These are phyloP conservation scores for Halocaridina rubra DNA, from an alignment of 2,888 invertebrate genomes.

Conservation along the genomic window DNA sequence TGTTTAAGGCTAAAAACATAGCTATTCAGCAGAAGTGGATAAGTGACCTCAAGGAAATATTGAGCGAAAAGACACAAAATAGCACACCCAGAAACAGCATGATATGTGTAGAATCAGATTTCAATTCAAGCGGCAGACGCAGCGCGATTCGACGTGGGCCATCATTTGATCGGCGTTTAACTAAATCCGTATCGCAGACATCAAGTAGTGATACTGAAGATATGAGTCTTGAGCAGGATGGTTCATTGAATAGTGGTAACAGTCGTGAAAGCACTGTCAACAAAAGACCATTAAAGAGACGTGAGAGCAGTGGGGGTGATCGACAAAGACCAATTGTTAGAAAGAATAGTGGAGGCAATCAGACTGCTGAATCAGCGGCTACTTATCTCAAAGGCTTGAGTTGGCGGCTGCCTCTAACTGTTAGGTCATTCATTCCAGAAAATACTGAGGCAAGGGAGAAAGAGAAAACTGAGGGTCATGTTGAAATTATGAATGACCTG, in stretches of 20 bases:
- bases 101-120: conserved; percentile 20
- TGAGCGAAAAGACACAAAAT: conserved; percentile 6
- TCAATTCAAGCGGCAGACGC: background rate
- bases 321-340: no score
- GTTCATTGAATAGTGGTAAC: background rate
- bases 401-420: no score
- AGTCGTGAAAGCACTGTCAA: no score
- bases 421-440: conserved; percentile 29
- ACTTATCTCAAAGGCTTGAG: no score
- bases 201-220: background rate
- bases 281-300: no score
- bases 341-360: no score
- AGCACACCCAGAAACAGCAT: conserved; percentile 31
- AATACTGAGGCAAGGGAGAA: background rate
- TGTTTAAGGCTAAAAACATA: conserved; percentile 53
- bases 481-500: background rate
- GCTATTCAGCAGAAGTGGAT: conserved; percentile 53
- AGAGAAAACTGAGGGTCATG: background rate
- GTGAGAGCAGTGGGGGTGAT: no score
- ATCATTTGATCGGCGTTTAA: background rate
- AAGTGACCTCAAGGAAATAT: conserved; percentile 22
- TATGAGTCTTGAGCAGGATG: background rate
- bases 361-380: no score
- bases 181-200: background rate
- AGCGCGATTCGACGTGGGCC: conserved; percentile 19